Evolutionary conservation across 2,113 vertebrate species (phyloP), one percentile per base, ranked within the genome.

Genomic region (Lucifuga dentata): DNA sequence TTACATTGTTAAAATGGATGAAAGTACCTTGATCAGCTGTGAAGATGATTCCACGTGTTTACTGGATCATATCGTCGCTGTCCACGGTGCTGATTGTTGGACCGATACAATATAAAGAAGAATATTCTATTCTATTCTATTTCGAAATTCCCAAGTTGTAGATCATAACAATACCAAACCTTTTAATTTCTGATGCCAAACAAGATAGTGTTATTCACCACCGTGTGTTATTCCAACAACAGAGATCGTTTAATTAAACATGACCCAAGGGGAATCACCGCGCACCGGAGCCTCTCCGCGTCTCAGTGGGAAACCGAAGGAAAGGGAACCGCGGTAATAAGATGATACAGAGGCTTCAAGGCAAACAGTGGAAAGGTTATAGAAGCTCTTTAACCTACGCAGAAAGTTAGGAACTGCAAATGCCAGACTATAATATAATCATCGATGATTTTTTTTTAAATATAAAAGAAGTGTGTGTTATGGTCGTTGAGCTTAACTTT

Each of bases 181-280:
- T 69, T 75, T 51, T 15, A 45, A 23, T 45, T 40, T 40, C 5
- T 50, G 35, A 44, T 21, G 5, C 69, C 13, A 29, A 69, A 6
- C 57, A 49, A 77, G 61, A 8, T 13, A 32, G 2, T 56, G 70
- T 80, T 60, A 65, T 44, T 84, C 61, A 73, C 64, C 41, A 32
- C 26, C 36, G 29, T 16, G 50, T 73, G 69, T 77, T 52, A 9
- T 71, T 73, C 40, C 63, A 66, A 74, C 70, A 40, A 43, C 68
- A 78, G 72, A 55, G 49, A 78, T 75, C 55, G 60, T 15, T 79
- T 90, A 89, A 89, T 89, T 84, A 90, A 88, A 84, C 84, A 89
- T 88, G 85, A 76, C 69, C 73, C 78, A 3, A 78, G 76, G 87
- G 90, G 88, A 92, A 87, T 86, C 79, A 83, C 66, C 80, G 62